Evolutionary conservation across 2,888 invertebrate genomes (phyloP).

Genomic region (Sinelater perroti): DNA sequence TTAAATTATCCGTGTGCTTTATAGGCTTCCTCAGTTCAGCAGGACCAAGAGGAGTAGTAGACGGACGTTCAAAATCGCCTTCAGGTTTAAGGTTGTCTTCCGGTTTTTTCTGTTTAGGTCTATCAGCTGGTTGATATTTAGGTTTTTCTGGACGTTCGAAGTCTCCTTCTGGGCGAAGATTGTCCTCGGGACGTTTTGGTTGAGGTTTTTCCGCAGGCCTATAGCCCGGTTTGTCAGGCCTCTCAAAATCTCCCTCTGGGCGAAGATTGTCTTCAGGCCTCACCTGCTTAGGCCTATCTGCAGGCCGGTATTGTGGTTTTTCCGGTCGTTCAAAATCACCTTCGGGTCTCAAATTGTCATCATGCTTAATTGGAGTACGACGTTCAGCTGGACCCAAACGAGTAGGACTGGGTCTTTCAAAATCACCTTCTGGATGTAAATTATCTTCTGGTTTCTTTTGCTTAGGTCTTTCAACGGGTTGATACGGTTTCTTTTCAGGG

Average conservation of each 20-base stretch:
- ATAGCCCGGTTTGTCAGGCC: conserved; percentile 50
- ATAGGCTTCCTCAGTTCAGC: conserved; percentile 60
- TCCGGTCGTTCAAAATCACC: conserved; percentile 63
- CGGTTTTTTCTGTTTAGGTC: conserved; percentile 55
- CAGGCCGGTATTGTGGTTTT: conserved; percentile 51
- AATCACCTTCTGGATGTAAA: conserved; percentile 64
- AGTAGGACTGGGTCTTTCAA: conserved; percentile 58
- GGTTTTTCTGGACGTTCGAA: conserved; percentile 55
- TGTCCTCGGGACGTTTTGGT: conserved; percentile 63
- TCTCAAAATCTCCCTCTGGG: conserved; percentile 64
- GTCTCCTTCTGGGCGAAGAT: conserved; percentile 60
- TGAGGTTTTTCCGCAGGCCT: conserved; percentile 57
- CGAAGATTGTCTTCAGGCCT: conserved; percentile 62
- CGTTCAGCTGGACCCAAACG: conserved; percentile 60
- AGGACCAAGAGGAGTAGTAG: conserved; percentile 54
- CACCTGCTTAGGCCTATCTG: conserved; percentile 56
- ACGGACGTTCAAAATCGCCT: conserved; percentile 55
- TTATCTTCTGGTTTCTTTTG: conserved; percentile 61
- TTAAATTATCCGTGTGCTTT: conserved; percentile 65
- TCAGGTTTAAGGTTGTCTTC: conserved; percentile 56
- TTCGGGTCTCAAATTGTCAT: conserved; percentile 61
- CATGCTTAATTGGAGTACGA: conserved; percentile 56
- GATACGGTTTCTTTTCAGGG: conserved; percentile 49
- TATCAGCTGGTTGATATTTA: conserved; percentile 52
- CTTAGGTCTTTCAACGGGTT: conserved; percentile 17